Conservation (phyloP, 2,113 vertebrate genomes). For the Hyperoodon ampullatus region DNA sequence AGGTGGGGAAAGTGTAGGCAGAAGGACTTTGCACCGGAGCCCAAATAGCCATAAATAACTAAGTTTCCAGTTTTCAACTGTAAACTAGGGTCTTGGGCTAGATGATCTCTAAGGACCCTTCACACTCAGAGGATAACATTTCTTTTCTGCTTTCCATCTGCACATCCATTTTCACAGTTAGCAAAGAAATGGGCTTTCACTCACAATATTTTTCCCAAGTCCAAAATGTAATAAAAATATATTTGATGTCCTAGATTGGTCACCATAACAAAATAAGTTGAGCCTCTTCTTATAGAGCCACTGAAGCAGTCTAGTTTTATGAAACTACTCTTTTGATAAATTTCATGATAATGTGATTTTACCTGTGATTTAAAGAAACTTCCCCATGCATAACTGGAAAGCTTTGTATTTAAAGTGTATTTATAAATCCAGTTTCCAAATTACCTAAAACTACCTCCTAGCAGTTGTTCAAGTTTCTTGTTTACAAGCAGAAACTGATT, state of each 20-base stretch:
- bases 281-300: slow-evolving; percentile 16
- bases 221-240: slow-evolving; percentile 63
- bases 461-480: slow-evolving; percentile 26
- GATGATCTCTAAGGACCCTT: neutral
- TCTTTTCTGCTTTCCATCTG: neutral
- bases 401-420: slow-evolving; percentile 28
- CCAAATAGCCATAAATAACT: neutral
- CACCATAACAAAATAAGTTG: slow-evolving; percentile 43
- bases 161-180: slow-evolving; percentile 12
- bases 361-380: slow-evolving; percentile 53
- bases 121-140: neutral
- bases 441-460: slow-evolving; percentile 37
- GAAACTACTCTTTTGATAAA: slow-evolving; percentile 47
- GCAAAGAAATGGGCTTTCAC: slow-evolving; percentile 12
- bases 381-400: neutral
- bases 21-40: neutral
- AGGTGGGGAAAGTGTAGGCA: neutral
- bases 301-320: slow-evolving; percentile 38
- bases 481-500: slow-evolving; percentile 58
- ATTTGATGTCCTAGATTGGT: slow-evolving; percentile 47
- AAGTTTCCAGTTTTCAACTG: neutral
- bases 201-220: slow-evolving; percentile 39
- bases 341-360: slow-evolving; percentile 49
- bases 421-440: slow-evolving; percentile 61
- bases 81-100: neutral